Percentiles rank a stretch among this genome's conserved stretches.
phyloP scores from a whole-genome alignment of 37 sponge, comb jelly and placozoan species.

The Geodia barretti region DNA sequence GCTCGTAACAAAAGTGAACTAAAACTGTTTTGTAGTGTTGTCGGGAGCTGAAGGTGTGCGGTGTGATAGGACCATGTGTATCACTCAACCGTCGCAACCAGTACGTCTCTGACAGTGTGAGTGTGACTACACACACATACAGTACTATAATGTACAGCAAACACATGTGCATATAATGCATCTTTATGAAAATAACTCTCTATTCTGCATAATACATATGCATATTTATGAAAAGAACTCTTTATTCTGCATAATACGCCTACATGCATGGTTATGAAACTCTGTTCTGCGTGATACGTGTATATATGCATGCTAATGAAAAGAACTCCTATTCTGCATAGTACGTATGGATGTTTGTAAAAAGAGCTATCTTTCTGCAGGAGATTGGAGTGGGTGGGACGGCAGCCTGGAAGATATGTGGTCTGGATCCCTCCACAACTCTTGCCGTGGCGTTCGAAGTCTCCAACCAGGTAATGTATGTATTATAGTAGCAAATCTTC shows the following conservation, averaged over 20 bases:
- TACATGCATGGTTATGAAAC: too few species aligned
- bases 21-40: slow-evolving; percentile 76
- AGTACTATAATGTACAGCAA: neutral
- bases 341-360: neutral
- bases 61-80: slow-evolving; percentile 91
- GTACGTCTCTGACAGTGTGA: slow-evolving; percentile 89
- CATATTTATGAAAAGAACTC: too few species aligned
- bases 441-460: slow-evolving; percentile 91
- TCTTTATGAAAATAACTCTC: too few species aligned
- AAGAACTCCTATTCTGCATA: neutral
- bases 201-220: too few species aligned
- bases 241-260: too few species aligned
- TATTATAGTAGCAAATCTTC: neutral
- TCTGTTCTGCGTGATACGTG: neutral
- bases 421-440: slow-evolving; percentile 80
- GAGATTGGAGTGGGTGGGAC: slow-evolving; percentile 97
- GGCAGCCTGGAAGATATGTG: slow-evolving; percentile 91
- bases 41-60: slow-evolving; percentile 87
- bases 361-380: slow-evolving; percentile 30
- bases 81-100: slow-evolving; percentile 78
- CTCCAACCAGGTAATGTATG: slow-evolving; percentile 72
- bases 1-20: too few species aligned
- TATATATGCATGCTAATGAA: neutral
- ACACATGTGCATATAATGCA: neutral
- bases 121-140: slow-evolving; percentile 6